These are phyloP conservation scores for Rhagophthalmus giganteus DNA, from an alignment of 2,888 invertebrate genomes.

Conservation along the genomic window DNA sequence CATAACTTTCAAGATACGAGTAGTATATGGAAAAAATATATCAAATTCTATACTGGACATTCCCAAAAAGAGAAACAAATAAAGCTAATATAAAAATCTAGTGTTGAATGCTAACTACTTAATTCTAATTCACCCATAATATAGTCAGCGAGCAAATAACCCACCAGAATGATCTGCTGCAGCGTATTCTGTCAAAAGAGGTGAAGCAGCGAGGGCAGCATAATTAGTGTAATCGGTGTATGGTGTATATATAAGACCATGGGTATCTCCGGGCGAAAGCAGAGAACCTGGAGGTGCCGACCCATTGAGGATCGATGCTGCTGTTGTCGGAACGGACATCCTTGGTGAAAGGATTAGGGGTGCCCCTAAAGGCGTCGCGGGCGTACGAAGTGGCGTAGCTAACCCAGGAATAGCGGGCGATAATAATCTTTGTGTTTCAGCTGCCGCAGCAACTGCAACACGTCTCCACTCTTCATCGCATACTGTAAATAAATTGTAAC, in stretches of 20 bases:
- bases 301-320: slow-evolving; percentile 66
- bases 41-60: slow-evolving; percentile 20
- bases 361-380: slow-evolving; percentile 82
- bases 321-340: slow-evolving; percentile 80
- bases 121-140: slow-evolving; percentile 30
- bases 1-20: slow-evolving; percentile 16
- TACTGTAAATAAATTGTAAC: slow-evolving; percentile 59
- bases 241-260: slow-evolving; percentile 85
- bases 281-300: slow-evolving; percentile 68
- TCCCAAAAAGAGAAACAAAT: slow-evolving; percentile 19
- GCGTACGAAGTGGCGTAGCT: slow-evolving; percentile 63
- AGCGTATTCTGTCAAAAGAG: slow-evolving; percentile 81
- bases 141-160: slow-evolving; percentile 80
- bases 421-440: slow-evolving; percentile 77
- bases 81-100: slow-evolving; percentile 18
- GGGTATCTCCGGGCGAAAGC: slow-evolving; percentile 71
- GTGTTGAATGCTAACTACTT: slow-evolving; percentile 26
- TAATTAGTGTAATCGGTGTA: slow-evolving; percentile 91
- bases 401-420: slow-evolving; percentile 66
- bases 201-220: slow-evolving; percentile 79
- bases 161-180: slow-evolving; percentile 93
- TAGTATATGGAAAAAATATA: slow-evolving; percentile 13
- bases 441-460: slow-evolving; percentile 76
- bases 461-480: slow-evolving; percentile 85
- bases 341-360: slow-evolving; percentile 91